Evolutionary conservation across 1,140 invertebrate species (phyloP), one percentile per base, ranked within the genome.

Genomic region (Temnothorax nylanderi): DNA sequence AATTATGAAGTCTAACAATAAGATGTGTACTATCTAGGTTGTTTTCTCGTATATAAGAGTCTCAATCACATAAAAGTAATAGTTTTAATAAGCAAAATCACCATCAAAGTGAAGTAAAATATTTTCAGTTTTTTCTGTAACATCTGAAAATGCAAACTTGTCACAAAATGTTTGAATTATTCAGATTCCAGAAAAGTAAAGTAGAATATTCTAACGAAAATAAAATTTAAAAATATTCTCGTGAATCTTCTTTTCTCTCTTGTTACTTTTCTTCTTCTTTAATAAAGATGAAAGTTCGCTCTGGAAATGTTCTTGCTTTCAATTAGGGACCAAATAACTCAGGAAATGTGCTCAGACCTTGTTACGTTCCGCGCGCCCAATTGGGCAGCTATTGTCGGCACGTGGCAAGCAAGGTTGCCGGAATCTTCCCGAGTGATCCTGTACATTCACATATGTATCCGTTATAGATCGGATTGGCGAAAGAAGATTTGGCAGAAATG

Each of bases 101-200:
- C 2, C 8, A 13, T 44, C 26, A 26, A 64, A 49, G 16, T 47
- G 44, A 26, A n/a, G 0, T 62, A 44, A 62, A 77, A 49, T 67
- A 37, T 78, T 44, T 77, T 44, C 11, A 10, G 1, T 54, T 44
- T 62, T 26, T 65, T 65, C 26, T 21, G 10, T 32, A 16, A 54
- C n/a, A 67, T 41, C 3, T 18, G 10, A 47, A 62, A 62, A 62
- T 62, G 21, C 37, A 3, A 21, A 21, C 13, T 74, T 16, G 18
- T 18, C 58, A 56, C 13, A 41, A 75, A 64, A 62, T 64, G 10
- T 32, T 64, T 49, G 76, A 64, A 65, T 78, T 78, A 78, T 78
- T 65, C 26, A 78, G 13, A 78, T 47, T 26, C 13, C 6, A 34
- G 10, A 3, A 2, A 21, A 13, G 41, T 32, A 34, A 41, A 65